Evolutionary conservation across 2,888 invertebrate genomes (phyloP).

Genomic region (Hirtodrosophila trivittata): DNA sequence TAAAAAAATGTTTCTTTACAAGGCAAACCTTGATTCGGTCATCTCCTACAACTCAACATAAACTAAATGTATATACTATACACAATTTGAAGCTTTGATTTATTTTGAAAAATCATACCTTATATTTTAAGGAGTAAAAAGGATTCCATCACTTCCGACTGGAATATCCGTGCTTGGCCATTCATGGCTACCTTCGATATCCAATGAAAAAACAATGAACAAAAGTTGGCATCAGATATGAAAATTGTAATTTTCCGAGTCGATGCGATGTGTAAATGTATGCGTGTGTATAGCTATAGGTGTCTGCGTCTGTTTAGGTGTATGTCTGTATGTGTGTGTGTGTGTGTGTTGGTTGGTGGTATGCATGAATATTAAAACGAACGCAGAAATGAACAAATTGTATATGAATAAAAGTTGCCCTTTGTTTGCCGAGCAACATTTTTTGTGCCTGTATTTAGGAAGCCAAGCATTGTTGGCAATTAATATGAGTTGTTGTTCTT

Average conservation of each 20-base stretch:
- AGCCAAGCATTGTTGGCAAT: conserved; percentile 38
- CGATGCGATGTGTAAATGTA: conserved; percentile 34
- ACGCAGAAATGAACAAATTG: conserved; percentile 35
- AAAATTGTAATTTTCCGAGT: conserved; percentile 71
- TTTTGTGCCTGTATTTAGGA: conserved; percentile 19
- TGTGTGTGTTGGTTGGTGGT: conserved; percentile 7
- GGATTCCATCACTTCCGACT: conserved; percentile 2
- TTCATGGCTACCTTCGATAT: conserved; percentile 32
- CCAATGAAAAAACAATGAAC: conserved; percentile 38
- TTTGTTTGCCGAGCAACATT: conserved; percentile 37
- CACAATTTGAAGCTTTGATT: too few relatives aligned
- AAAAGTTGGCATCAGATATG: conserved; percentile 53
- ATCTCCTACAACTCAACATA: too few relatives aligned
- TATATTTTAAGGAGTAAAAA: conserved; percentile 14
- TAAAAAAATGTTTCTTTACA: too few relatives aligned
- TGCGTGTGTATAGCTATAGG: conserved; percentile 3
- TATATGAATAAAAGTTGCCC: conserved; percentile 61
- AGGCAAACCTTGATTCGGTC: too few relatives aligned
- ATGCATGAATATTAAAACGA: conserved; percentile 56
- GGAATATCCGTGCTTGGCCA: neutral
- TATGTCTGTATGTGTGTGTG: conserved; percentile 11
- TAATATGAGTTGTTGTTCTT: conserved; percentile 40
- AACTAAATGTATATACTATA: too few relatives aligned
- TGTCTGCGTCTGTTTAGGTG: conserved; percentile 9
- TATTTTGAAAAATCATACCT: too few relatives aligned